Evolutionary conservation across 2,888 invertebrate genomes (phyloP).

Genomic region (Dioctria rufipes): DNA sequence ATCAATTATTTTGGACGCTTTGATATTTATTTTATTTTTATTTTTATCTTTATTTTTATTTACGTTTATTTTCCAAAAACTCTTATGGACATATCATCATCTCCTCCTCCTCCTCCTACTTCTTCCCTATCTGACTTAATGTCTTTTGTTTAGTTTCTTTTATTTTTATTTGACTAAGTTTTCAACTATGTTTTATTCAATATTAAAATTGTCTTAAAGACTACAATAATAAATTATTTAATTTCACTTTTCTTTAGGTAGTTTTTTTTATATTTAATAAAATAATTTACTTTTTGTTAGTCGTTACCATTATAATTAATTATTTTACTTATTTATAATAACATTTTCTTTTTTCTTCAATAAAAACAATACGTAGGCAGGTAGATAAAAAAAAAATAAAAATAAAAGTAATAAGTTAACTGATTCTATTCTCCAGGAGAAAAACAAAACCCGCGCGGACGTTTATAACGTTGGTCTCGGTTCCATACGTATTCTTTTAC

Average conservation of each 20-base stretch:
- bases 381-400: background rate
- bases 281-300: conserved; percentile 41
- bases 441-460: background rate
- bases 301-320: conserved; percentile 16
- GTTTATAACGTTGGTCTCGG: conserved; percentile 47
- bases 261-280: conserved; percentile 32
- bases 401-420: conserved; percentile 43
- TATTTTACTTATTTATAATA: conserved; percentile 26
- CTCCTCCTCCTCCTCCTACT: background rate
- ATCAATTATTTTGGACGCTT: conserved; percentile 55
- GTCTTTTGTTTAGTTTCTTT: conserved; percentile 38
- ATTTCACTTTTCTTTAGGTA: conserved; percentile 50
- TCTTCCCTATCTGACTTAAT: conserved; percentile 1
- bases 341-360: conserved; percentile 16
- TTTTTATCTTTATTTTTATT: conserved; percentile 42
- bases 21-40: conserved; percentile 51
- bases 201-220: conserved; percentile 57
- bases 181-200: conserved; percentile 54
- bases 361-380: conserved; percentile 30
- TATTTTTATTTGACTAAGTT: conserved; percentile 52
- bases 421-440: conserved; percentile 24
- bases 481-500: background rate
- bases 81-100: conserved; percentile 18
- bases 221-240: conserved; percentile 58
- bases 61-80: background rate